Evolutionary conservation across 2,888 invertebrate genomes (phyloP).

Genomic region (Antheraea yamamai): DNA sequence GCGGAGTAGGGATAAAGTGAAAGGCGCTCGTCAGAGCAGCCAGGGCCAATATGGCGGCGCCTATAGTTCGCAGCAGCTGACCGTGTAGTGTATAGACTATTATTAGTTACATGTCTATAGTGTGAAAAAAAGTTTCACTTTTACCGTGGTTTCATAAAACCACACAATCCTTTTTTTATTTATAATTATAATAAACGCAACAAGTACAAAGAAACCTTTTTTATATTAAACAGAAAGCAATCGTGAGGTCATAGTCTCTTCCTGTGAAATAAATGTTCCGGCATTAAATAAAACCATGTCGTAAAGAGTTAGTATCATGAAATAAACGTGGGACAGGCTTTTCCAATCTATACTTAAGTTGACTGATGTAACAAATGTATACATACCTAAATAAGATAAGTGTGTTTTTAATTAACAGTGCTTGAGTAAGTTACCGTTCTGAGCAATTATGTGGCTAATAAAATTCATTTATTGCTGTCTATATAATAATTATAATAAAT

Average conservation of each 20-base stretch:
- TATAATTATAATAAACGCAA: not conserved
- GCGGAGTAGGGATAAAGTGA: too few relatives aligned
- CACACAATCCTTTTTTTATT: conserved; percentile 2
- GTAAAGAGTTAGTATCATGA: conserved; percentile 11
- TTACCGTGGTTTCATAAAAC: too few relatives aligned
- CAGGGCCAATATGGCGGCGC: too few relatives aligned
- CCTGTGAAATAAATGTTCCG: conserved; percentile 5
- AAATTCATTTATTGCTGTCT: conserved; percentile 40
- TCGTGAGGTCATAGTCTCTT: not conserved
- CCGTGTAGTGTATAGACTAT: too few relatives aligned
- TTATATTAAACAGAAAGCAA: not conserved
- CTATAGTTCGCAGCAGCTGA: too few relatives aligned
- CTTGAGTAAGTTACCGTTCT: conserved; percentile 2
- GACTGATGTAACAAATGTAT: conserved; percentile 18
- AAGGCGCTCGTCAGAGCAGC: too few relatives aligned
- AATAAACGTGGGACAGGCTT: conserved; percentile 21
- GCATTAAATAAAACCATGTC: not conserved
- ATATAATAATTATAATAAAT: conserved; percentile 42
- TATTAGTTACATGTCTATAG: too few relatives aligned
- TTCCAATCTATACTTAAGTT: conserved; percentile 18
- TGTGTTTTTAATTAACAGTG: conserved; percentile 17
- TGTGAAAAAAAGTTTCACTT: too few relatives aligned
- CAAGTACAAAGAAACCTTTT: not conserved
- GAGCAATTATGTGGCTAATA: conserved; percentile 32
- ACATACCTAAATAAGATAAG: conserved; percentile 14